These are phyloP conservation scores for Morbakka virulenta DNA, from an alignment of 30 jellyfish, hydroid and myxozoan species.

Conservation along the genomic window DNA sequence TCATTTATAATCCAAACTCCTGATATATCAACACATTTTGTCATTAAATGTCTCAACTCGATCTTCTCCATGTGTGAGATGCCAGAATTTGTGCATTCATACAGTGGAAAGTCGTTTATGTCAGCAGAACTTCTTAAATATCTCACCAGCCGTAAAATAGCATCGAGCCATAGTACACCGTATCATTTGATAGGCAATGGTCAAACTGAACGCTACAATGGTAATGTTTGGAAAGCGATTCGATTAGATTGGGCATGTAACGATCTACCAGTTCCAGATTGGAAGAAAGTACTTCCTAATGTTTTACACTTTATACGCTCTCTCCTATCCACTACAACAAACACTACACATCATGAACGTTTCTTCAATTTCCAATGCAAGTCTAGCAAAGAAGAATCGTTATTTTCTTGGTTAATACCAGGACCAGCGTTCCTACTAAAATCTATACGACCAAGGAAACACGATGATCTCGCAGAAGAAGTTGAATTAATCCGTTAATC, in stretches of 20 bases:
- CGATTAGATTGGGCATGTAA: constrained; percentile 37
- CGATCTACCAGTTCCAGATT: constrained; percentile 27
- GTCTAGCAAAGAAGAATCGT: constrained; percentile 20
- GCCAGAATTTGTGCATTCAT: constrained; percentile 61
- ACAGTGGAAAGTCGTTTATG: constrained; percentile 57
- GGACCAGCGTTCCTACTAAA: too few relatives aligned
- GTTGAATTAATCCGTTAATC: too few relatives aligned
- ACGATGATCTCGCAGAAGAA: too few relatives aligned
- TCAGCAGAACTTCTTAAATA: constrained; percentile 36
- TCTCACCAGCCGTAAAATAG: too few relatives aligned
- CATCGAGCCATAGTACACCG: too few relatives aligned
- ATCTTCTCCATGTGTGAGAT: constrained; percentile 34
- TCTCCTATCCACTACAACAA: constrained; percentile 62
- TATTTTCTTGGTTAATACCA: constrained; percentile 75
- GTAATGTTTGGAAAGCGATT: constrained; percentile 44
- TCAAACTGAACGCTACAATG: constrained; percentile 40
- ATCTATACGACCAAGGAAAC: too few relatives aligned
- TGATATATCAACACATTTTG: constrained; percentile 22
- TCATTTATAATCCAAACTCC: too few relatives aligned
- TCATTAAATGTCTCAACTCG: constrained; percentile 23
- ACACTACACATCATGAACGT: constrained; percentile 70
- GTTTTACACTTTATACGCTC: constrained; percentile 71
- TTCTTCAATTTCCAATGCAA: too few relatives aligned
- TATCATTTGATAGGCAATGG: too few relatives aligned
- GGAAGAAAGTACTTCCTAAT: too few relatives aligned